A percentile compares a stretch with the other conserved stretches of the same genome.
phyloP scores from a whole-genome alignment of 2,888 invertebrate genomes.

The Platycheirus albimanus region DNA sequence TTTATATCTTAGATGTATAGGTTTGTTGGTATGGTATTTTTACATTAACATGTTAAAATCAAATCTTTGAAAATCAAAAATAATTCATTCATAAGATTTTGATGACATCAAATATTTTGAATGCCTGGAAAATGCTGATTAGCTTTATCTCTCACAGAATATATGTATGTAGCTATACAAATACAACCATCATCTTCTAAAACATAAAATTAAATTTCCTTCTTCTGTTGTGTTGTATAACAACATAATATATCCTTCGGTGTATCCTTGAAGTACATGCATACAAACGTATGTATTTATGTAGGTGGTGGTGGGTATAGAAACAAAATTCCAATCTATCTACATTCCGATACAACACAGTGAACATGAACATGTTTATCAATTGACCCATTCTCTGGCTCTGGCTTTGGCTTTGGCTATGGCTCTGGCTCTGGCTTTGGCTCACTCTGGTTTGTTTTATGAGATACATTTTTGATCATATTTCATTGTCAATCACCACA shows the following conservation, averaged over 20 bases:
- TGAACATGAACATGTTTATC: slow-evolving; percentile 52
- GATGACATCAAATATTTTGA: slow-evolving; percentile 16
- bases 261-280: slow-evolving; percentile 4
- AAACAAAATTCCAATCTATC: slow-evolving; percentile 52
- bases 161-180: too few relatives aligned
- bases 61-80: slow-evolving; percentile 11
- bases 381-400: slow-evolving; percentile 42
- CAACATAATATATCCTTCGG: not conserved
- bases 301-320: too few relatives aligned
- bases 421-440: too few relatives aligned
- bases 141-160: too few relatives aligned
- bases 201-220: slow-evolving; percentile 21
- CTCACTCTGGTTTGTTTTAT: not conserved
- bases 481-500: slow-evolving; percentile 73
- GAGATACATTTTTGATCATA: slow-evolving; percentile 61
- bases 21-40: too few relatives aligned
- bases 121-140: slow-evolving; percentile 8
- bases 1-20: too few relatives aligned
- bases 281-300: not conserved
- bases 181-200: too few relatives aligned
- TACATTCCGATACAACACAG: slow-evolving; percentile 35
- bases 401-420: too few relatives aligned
- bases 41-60: not conserved
- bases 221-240: too few relatives aligned
- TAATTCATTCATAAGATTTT: slow-evolving; percentile 25